Conservation (phyloP, 2,888 invertebrate species). For the Cremastinae sp. region DNA sequence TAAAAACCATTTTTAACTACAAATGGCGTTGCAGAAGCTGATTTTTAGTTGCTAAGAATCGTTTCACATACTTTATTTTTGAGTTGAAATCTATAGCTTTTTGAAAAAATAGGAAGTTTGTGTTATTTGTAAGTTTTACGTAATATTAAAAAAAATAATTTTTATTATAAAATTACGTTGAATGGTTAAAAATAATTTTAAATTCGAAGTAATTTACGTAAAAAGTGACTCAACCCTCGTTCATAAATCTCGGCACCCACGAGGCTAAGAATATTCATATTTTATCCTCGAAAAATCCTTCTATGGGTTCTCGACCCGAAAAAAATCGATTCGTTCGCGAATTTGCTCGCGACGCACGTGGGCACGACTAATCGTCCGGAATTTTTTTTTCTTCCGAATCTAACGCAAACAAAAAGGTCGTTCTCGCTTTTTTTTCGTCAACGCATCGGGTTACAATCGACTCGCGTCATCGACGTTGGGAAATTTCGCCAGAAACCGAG, state of each 20-base stretch:
- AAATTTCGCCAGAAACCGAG: slow-evolving; percentile 14
- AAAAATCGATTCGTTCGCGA: slow-evolving; percentile 9
- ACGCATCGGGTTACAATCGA: slow-evolving; percentile 29
- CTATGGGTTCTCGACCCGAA: neutral
- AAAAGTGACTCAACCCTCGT: slow-evolving; percentile 16
- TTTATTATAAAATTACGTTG: neutral
- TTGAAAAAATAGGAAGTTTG: too few species aligned
- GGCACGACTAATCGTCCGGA: slow-evolving; percentile 26
- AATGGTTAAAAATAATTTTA: neutral
- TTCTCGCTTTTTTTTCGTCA: slow-evolving; percentile 20
- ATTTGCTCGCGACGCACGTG: neutral
- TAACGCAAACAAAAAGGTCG: slow-evolving; percentile 28
- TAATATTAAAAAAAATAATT: slow-evolving; percentile 6
- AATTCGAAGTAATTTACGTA: slow-evolving; percentile 2
- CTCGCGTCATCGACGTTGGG: slow-evolving; percentile 33
- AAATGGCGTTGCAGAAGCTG: too few species aligned
- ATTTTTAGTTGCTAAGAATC: too few species aligned
- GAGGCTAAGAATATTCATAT: slow-evolving; percentile 9
- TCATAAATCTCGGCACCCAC: neutral
- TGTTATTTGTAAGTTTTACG: too few species aligned
- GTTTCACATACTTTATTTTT: too few species aligned
- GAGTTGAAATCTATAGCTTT: too few species aligned
- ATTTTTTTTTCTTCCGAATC: slow-evolving; percentile 9
- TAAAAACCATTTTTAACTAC: too few species aligned
- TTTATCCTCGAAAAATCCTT: neutral